Percentiles rank a stretch among this genome's conserved stretches.
phyloP scores from a whole-genome alignment of 2,888 invertebrate genomes.

The Drosophila mulleri region DNA sequence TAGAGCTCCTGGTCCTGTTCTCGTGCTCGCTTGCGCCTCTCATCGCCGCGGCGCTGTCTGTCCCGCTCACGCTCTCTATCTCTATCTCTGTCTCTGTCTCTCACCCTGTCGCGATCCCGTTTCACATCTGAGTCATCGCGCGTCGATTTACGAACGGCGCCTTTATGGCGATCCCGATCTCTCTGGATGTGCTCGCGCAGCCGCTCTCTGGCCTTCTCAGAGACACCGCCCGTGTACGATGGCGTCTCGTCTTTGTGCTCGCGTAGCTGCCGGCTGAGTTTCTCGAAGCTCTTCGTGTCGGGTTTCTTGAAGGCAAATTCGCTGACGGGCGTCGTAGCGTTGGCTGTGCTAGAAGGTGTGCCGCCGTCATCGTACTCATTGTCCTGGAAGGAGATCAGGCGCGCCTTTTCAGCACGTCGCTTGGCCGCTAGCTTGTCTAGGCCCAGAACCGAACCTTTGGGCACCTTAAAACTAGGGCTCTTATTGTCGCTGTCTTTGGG shows the following conservation, averaged over 20 bases:
- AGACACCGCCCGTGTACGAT: constrained; percentile 96
- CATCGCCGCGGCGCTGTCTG: constrained; percentile 56
- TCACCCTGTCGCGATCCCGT: constrained; percentile 82
- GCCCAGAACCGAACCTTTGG: constrained; percentile 91
- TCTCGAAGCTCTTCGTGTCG: constrained; percentile 82
- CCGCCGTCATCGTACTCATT: constrained; percentile 85
- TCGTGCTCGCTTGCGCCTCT: constrained; percentile 55
- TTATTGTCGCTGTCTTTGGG: constrained; percentile 81
- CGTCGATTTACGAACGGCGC: constrained; percentile 47
- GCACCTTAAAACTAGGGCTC: constrained; percentile 89
- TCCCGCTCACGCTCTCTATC: constrained; percentile 61
- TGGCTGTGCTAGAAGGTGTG: constrained; percentile 50
- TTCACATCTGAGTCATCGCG: constrained; percentile 39
- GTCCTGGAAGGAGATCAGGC: constrained; percentile 89
- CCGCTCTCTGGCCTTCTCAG: constrained; percentile 88
- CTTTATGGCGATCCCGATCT: constrained; percentile 74
- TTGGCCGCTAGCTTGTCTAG: constrained; percentile 94
- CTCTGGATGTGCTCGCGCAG: constrained; percentile 88
- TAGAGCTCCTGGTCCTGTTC: constrained; percentile 82
- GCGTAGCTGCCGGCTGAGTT: constrained; percentile 89
- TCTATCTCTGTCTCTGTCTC: constrained; percentile 44
- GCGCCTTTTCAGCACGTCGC: constrained; percentile 88
- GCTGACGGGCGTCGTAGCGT: constrained; percentile 41
- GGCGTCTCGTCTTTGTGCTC: constrained; percentile 95
- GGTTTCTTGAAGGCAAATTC: constrained; percentile 84